A percentile compares a stretch with the other conserved stretches of the same genome.
Conservation (phyloP, 2,113 vertebrate species). For the Poeciliopsis retropinna region DNA sequence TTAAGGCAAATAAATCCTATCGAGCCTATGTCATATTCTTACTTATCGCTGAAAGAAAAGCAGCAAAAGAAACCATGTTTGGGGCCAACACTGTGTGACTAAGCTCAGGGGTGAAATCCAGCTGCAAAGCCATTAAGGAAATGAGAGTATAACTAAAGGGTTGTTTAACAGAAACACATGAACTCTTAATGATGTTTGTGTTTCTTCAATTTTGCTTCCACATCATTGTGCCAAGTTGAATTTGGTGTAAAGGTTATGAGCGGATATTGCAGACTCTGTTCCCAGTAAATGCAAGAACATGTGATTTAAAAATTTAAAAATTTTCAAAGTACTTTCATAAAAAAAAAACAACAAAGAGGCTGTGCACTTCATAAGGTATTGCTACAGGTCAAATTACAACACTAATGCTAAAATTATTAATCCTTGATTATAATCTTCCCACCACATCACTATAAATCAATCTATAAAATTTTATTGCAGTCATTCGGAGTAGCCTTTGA, state of each 20-base stretch:
- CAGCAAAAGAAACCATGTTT: conserved; percentile 26
- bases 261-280: conserved; percentile 44
- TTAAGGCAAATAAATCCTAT: conserved; percentile 62
- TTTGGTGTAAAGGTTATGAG: conserved; percentile 50
- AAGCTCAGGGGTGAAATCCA: conserved; percentile 43
- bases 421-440: not conserved
- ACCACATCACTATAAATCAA: not conserved
- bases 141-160: conserved; percentile 64
- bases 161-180: conserved; percentile 67
- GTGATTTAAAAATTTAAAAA: conserved; percentile 1
- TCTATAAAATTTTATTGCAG: not conserved
- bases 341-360: not conserved
- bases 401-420: conserved; percentile 1
- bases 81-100: conserved; percentile 65
- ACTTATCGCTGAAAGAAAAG: conserved; percentile 59
- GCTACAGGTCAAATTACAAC: conserved; percentile 1
- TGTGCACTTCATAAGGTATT: not conserved
- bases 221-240: conserved; percentile 61
- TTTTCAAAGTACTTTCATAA: not conserved
- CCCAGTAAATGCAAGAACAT: conserved; percentile 29
- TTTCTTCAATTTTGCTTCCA: conserved; percentile 65
- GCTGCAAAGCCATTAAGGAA: conserved; percentile 72
- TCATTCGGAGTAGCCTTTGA: conserved; percentile 45
- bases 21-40: conserved; percentile 60
- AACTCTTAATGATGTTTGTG: conserved; percentile 75